These are phyloP conservation scores for Pterois miles DNA, from an alignment of 2,797 vertebrate species.

Conservation along the genomic window DNA sequence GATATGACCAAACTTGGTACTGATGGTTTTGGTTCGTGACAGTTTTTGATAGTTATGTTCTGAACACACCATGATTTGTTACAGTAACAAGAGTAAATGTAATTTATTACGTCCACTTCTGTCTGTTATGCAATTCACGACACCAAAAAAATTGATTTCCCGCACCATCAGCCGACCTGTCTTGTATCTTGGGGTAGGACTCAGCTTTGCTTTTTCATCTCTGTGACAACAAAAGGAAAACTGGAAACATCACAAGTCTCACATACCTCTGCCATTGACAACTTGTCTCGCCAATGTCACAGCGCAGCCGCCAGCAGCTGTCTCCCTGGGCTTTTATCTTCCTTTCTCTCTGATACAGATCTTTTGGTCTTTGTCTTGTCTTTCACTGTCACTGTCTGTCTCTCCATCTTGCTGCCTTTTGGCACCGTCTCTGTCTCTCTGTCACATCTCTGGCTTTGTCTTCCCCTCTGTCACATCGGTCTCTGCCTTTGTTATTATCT, in stretches of 20 bases:
- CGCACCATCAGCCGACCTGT: neutral
- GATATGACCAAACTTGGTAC: neutral
- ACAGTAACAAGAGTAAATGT: neutral
- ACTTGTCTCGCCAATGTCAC: conserved; percentile 46
- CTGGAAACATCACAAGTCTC: conserved; percentile 45
- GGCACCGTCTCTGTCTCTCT: conserved; percentile 13
- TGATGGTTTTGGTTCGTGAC: neutral
- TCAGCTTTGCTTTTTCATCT: neutral
- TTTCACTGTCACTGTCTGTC: conserved; percentile 32
- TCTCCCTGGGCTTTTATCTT: conserved; percentile 48
- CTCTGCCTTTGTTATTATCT: neutral
- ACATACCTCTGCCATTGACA: conserved; percentile 43
- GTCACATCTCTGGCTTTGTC: conserved; percentile 14
- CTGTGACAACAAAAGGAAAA: conserved; percentile 36
- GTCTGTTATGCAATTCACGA: neutral
- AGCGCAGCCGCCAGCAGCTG: conserved; percentile 34
- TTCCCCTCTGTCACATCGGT: conserved; percentile 1
- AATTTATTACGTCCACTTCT: neutral
- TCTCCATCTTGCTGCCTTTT: conserved; percentile 33
- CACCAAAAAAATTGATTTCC: neutral
- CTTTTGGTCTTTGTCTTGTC: conserved; percentile 41
- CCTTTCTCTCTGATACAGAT: conserved; percentile 42
- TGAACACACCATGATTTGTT: neutral
- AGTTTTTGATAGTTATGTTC: neutral
- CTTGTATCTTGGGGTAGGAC: neutral